Evolutionary conservation across 2,888 invertebrate genomes (phyloP).

Genomic region (Meghimatium bilineatum): DNA sequence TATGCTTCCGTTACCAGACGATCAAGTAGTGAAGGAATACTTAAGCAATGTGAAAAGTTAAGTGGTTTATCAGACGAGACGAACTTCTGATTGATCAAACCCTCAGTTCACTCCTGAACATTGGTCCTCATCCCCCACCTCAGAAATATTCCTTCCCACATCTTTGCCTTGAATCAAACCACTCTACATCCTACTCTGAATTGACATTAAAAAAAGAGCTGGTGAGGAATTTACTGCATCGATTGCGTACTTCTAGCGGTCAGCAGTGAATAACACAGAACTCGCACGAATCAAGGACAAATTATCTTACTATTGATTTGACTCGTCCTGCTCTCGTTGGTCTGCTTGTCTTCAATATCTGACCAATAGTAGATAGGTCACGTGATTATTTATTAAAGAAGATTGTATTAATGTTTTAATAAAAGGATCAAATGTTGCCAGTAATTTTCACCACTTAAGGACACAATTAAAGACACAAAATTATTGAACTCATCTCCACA

Average conservation of each 20-base stretch:
- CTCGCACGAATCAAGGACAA: constrained; percentile 8
- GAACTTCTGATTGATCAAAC: background rate
- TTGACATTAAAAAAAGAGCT: too few relatives aligned
- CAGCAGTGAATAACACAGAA: background rate
- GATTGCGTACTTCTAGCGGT: background rate
- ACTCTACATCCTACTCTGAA: too few relatives aligned
- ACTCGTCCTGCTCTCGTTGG: background rate
- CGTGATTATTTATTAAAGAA: background rate
- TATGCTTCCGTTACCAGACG: background rate
- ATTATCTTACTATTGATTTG: constrained; percentile 26
- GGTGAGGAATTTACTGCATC: background rate
- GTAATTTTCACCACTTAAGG: too few relatives aligned
- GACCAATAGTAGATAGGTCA: background rate
- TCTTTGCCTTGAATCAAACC: too few relatives aligned
- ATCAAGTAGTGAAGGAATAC: background rate
- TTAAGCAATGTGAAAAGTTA: background rate
- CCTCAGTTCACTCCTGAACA: too few relatives aligned
- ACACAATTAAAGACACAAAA: too few relatives aligned
- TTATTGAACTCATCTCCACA: too few relatives aligned
- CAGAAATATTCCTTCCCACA: too few relatives aligned
- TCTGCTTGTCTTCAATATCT: background rate
- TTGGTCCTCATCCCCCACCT: too few relatives aligned
- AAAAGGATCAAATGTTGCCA: too few relatives aligned
- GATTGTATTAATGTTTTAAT: background rate
- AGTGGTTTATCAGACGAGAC: background rate